Percentiles rank a stretch among this genome's conserved stretches.
Evolutionary conservation across 2,797 vertebrate genomes (phyloP).

Genomic region (Passerculus sandwichensis): DNA sequence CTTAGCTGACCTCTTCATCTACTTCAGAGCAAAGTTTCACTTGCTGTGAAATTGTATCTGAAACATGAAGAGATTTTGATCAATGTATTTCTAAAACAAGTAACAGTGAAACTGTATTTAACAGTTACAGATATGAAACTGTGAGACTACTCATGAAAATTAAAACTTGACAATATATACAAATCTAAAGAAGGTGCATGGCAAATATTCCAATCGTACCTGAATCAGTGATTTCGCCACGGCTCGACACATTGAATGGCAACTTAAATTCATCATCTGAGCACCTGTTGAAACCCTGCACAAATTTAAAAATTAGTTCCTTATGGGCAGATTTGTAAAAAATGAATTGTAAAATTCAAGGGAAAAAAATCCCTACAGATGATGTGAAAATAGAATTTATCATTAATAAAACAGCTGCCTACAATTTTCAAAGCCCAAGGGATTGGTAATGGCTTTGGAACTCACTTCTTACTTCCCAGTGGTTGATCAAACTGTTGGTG

Average conservation of each 20-base stretch:
- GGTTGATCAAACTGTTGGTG: not conserved
- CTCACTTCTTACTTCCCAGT: not conserved
- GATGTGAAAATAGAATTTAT: not conserved
- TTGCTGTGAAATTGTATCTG: slow-evolving; percentile 73
- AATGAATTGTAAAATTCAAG: not conserved
- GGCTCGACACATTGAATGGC: slow-evolving; percentile 65
- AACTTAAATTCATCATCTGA: slow-evolving; percentile 77
- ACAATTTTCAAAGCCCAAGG: not conserved
- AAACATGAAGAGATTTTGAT: slow-evolving; percentile 63
- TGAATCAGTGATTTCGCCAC: slow-evolving; percentile 74
- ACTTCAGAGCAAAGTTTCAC: slow-evolving; percentile 63
- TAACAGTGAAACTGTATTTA: not conserved
- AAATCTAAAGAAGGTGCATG: not conserved
- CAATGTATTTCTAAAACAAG: slow-evolving; percentile 1
- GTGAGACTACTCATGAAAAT: not conserved
- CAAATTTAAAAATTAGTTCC: not conserved
- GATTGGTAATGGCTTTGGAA: not conserved
- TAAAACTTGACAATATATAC: not conserved
- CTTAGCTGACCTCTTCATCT: slow-evolving; percentile 77
- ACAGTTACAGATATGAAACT: not conserved
- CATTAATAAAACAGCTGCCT: not conserved
- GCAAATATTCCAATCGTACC: slow-evolving; percentile 71
- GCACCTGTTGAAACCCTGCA: slow-evolving; percentile 77
- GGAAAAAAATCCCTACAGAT: not conserved
- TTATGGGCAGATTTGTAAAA: not conserved